Base-by-base conservation (phyloP, 2,888 invertebrate species). In the Campaea margaritaria region DNA sequence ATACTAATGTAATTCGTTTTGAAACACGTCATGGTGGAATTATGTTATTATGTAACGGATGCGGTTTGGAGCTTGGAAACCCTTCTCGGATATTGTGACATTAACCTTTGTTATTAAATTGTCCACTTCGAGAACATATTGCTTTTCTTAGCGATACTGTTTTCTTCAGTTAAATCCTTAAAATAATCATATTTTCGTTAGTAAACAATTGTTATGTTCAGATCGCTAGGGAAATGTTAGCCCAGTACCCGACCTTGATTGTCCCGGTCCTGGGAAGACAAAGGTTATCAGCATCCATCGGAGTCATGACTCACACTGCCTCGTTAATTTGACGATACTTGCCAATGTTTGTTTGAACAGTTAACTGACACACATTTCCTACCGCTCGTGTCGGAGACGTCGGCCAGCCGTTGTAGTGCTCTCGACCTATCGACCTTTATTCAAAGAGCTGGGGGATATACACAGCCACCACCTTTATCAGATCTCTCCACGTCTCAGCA, bases 381-480 rank as follows among this genome's bases (percentile, higher is more conserved):
- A 70, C 69, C 73, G 72, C 74, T 76, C 72, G 71, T 75, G 76
- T 83, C 81, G 85, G 83, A 82, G 83, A 79, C 79, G 82, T 81
- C 78, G 82, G 82, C 85, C 86, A 83, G 83, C 85, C 82, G 81
- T 77, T 76, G 82, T 77, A 77, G 73, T 83, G 83, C 81, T 85
- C 81, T 78, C 86, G 90, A 91, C 91, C 90, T 73, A 82, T 62
- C 87, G 87, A 90, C 90, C 90, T 90, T 87, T 88, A 87, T 88
- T 87, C 86, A 85, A 84, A 85, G 75, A 80, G 76, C 78, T 76
- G 59, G 73, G 70, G 78, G 79, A 79, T 82, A 74, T 75, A 75
- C 68, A 71, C 65, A 16, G 45, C 61, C 45, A 49, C 59, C 59
- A 53, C 44, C 31, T 13, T 59, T n/a, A 64, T 51, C 43, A 56